Evolutionary conservation across 1,140 invertebrate genomes (phyloP), one percentile per base, ranked within the genome.

Genomic region (Andrena cerasifolii): DNA sequence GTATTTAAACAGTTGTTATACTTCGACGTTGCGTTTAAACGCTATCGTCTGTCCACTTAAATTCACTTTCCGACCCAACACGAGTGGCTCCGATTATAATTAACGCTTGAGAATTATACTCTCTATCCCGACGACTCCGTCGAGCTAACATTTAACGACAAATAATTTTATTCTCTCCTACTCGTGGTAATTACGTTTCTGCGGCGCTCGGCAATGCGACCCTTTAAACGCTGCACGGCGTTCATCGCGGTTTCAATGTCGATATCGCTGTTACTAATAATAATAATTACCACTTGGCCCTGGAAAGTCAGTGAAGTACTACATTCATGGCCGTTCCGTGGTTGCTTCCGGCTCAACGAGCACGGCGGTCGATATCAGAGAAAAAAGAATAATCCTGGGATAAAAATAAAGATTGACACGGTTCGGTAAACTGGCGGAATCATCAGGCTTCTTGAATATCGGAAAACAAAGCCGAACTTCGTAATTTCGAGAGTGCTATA

Each of bases 151-250:
- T 31, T 51, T 40, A 73, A 73, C 45, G 12, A 74, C 16, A 43
- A 74, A 51, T 65, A 74, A 24, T 67, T 26, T 12, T 53, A 24
- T 67, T 26, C 16, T 53, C n/a, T 14, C 40, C 24, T 43, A 53
- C 21, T 3, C 21, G 7, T 16, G n/a, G 33, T 54, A 26, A 43
- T 18, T 54, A 75, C 40, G 65, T 56, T 28, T 2, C 7, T 58
- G 3, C 56, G 18, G 47, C 40, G 5, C 16, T 33, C 16, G 47
- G 58, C 63, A 26, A 47, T 58, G 36, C 56, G 67, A 56, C 28
- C 62, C 36, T 33, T 75, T 56, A 28, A 65, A 21, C 47, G 24
- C 51, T 47, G 14, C 14, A 43, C 53, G 18, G 18, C 18, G 10
- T 10, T 43, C 58, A 40, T 26, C 53, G 26, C 40, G 49, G 16